Base-by-base conservation (phyloP, 2,113 vertebrate genomes). In the Cheirogaleus medius region DNA sequence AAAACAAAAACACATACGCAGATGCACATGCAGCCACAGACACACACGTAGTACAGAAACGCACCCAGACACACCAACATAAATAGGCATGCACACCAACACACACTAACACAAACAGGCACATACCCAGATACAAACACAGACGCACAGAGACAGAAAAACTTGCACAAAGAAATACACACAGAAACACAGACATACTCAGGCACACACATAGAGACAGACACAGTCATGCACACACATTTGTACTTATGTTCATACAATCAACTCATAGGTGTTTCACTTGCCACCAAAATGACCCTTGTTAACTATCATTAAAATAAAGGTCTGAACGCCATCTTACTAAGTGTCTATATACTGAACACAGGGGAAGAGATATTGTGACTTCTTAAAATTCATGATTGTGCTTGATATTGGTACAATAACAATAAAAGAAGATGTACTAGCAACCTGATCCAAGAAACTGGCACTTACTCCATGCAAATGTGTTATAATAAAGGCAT, bases 11-110 rank as follows among this genome's bases (percentile, higher is more conserved):
- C 10, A 84, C 25, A 73, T 0, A 63, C 32, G 73, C 3, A 23
- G 32, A n/a, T 17, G 34, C 12, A 66, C 32, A 34, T 0, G 6
- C 32, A 66, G 2, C 6, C 0, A 2, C 21, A 13, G 5, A 77
- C 23, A 27, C 6, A 44, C 8, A 56, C 12, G 54, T 44, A 21
- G 27, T 11, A 69, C 23, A 73, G n/a, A 86, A 0, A 56, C 8
- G 44, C 20, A 42, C 58, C 10, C 58, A 29, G 25, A 27, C 1
- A 29, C 25, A 63, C 60, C 10, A 0, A 56, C 20, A 56, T 21
- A 56, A 56, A 21, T n/a, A 37, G 4, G 13, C 0, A 3, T 14
- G 6, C 14, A 68, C 25, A 21, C 14, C 25, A 25, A 27, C 5
- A 42, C 23, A 27, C 58, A 12, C 10, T 60, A 25, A 60, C 25